A percentile compares a stretch with the other conserved stretches of the same genome.
Conservation (phyloP, 2,888 invertebrate genomes). For the Xestia rhomboidea region DNA sequence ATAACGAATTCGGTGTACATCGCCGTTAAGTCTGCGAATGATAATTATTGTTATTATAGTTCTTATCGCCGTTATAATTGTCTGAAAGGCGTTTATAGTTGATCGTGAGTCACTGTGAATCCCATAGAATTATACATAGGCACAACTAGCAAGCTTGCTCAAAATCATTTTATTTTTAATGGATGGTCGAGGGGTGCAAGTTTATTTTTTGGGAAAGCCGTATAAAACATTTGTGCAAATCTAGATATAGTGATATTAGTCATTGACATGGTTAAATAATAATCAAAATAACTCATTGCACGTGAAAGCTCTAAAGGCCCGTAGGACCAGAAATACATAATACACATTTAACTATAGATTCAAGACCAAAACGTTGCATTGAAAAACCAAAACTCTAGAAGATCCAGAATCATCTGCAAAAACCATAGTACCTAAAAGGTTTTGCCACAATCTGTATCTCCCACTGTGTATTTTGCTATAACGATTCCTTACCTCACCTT, state of each 20-base stretch:
- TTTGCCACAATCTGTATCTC: too few species aligned
- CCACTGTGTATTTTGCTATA: too few species aligned
- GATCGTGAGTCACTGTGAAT: not conserved
- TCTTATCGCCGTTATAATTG: slow-evolving; percentile 18
- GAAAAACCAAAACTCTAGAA: not conserved
- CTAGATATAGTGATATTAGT: not conserved
- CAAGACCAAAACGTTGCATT: not conserved
- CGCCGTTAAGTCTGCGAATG: slow-evolving; percentile 25
- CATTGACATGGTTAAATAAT: not conserved
- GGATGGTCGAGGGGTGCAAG: not conserved
- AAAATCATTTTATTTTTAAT: not conserved
- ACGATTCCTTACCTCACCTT: too few species aligned
- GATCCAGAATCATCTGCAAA: not conserved
- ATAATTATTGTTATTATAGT: slow-evolving; percentile 25
- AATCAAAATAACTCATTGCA: not conserved
- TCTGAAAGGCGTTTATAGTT: slow-evolving; percentile 22
- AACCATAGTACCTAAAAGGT: not conserved
- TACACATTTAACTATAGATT: not conserved
- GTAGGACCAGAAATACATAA: not conserved
- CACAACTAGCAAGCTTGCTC: not conserved
- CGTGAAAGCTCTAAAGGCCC: not conserved
- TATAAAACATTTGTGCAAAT: not conserved
- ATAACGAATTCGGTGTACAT: slow-evolving; percentile 42
- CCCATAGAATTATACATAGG: not conserved
- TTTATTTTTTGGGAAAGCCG: not conserved